phyloP scores from a whole-genome alignment of 2,113 vertebrate species.

The Actinemys pallida region DNA sequence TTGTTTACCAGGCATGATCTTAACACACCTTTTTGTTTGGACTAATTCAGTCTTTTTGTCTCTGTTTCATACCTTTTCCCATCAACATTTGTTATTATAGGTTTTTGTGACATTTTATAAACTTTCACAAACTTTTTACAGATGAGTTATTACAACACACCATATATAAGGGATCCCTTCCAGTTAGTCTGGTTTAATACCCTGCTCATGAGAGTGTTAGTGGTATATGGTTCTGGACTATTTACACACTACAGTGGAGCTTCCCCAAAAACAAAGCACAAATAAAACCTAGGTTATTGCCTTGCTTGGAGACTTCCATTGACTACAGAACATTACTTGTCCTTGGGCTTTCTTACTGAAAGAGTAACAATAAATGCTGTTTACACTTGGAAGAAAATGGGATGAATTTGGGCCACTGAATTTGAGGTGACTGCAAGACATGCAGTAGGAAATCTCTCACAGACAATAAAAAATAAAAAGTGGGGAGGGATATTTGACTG shows the following conservation, averaged over 20 bases:
- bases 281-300: background rate
- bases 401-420: background rate
- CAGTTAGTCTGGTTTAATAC: background rate
- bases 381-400: background rate
- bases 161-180: background rate
- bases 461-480: background rate
- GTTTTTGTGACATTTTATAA: background rate
- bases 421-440: background rate
- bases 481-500: background rate
- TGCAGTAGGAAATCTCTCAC: background rate
- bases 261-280: background rate
- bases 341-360: background rate
- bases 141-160: background rate
- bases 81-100: background rate
- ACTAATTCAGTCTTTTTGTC: background rate
- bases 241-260: background rate
- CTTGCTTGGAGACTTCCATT: background rate
- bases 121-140: background rate
- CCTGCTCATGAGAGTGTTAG: background rate
- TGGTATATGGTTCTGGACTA: background rate
- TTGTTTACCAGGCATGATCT: background rate
- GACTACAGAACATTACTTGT: background rate
- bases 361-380: background rate
- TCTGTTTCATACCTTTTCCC: background rate
- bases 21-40: background rate